Percentiles rank a stretch among this genome's conserved stretches.
Conservation (phyloP, 2,888 invertebrate genomes). For the Meiosimyza decipiens region DNA sequence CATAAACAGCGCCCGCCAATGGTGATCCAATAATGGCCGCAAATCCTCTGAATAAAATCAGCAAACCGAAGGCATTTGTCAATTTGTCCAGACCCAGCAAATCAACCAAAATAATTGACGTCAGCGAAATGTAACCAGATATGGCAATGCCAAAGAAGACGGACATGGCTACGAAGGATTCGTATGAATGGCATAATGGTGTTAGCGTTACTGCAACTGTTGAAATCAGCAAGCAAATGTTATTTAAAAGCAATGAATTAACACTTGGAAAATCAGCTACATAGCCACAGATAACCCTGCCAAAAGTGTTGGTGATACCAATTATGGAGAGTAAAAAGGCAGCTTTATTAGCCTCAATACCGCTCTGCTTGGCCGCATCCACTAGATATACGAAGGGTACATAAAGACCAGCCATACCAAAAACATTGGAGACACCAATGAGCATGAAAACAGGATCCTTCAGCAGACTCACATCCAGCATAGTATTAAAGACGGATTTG, state of each 20-base stretch:
- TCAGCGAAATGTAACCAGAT: slow-evolving; percentile 96
- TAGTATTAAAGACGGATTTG: slow-evolving; percentile 84
- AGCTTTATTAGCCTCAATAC: slow-evolving; percentile 77
- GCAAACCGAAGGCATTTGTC: slow-evolving; percentile 96
- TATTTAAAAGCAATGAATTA: slow-evolving; percentile 92
- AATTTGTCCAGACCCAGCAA: slow-evolving; percentile 93
- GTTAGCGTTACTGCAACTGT: slow-evolving; percentile 86
- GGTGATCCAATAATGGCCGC: slow-evolving; percentile 91
- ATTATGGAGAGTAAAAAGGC: slow-evolving; percentile 69
- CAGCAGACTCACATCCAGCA: slow-evolving; percentile 90
- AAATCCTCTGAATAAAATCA: slow-evolving; percentile 94
- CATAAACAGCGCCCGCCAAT: slow-evolving; percentile 88
- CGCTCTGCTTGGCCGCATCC: slow-evolving; percentile 79
- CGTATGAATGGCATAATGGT: slow-evolving; percentile 84
- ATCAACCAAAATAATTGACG: slow-evolving; percentile 97
- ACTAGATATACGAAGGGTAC: slow-evolving; percentile 96
- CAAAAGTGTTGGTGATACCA: slow-evolving; percentile 94
- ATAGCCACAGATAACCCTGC: slow-evolving; percentile 89
- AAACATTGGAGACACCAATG: slow-evolving; percentile 92
- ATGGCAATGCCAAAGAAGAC: slow-evolving; percentile 92
- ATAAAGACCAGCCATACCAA: slow-evolving; percentile 97
- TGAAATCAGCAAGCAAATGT: slow-evolving; percentile 89
- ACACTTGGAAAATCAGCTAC: slow-evolving; percentile 93
- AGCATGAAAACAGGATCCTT: slow-evolving; percentile 91
- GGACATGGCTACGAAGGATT: slow-evolving; percentile 81